Conservation (phyloP, 2,113 vertebrate species). For the Aleadryas rufinucha region DNA sequence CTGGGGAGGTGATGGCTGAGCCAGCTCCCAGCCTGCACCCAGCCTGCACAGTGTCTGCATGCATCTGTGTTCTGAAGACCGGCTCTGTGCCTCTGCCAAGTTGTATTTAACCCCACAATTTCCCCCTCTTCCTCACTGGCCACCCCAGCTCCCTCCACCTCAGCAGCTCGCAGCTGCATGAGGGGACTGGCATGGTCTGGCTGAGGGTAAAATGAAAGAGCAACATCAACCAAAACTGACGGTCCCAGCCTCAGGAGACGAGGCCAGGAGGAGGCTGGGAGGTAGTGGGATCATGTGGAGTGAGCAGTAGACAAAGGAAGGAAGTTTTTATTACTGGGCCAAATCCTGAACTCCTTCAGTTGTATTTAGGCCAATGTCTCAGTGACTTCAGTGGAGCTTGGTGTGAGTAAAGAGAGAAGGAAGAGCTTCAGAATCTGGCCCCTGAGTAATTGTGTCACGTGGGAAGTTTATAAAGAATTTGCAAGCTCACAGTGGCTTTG, state of each 20-base stretch:
- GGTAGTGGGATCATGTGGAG: not conserved
- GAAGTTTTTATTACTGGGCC: slow-evolving; percentile 55
- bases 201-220: not conserved
- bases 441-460: not conserved
- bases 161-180: not conserved
- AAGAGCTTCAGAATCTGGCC: not conserved
- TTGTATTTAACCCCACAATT: not conserved
- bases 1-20: not conserved
- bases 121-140: not conserved
- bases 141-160: not conserved
- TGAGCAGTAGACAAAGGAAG: slow-evolving; percentile 55
- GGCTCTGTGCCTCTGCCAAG: not conserved
- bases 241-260: not conserved
- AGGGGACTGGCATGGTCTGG: not conserved
- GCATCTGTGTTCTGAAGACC: not conserved
- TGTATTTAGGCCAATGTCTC: not conserved
- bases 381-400: not conserved
- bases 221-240: not conserved
- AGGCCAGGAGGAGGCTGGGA: not conserved
- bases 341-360: slow-evolving; percentile 34
- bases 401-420: not conserved
- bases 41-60: not conserved
- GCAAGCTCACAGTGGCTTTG: not conserved
- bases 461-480: not conserved
- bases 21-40: not conserved